A percentile compares a stretch with the other conserved stretches of the same genome.
phyloP scores from a whole-genome alignment of 2,888 invertebrate species.

The Ormyrus thymus region DNA sequence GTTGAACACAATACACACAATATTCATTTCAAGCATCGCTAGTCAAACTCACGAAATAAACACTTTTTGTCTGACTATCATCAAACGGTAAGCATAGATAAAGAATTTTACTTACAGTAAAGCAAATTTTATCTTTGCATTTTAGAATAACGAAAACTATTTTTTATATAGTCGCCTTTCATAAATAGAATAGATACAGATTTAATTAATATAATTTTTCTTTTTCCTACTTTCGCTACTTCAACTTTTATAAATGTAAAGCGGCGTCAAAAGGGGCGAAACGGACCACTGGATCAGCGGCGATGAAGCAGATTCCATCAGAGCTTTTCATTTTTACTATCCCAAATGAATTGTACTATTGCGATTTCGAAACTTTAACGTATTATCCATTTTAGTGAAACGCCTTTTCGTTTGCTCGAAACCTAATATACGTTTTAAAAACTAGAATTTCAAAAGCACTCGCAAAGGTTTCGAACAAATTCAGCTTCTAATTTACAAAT shows the following conservation, averaged over 20 bases:
- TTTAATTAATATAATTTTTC: slow-evolving; percentile 2
- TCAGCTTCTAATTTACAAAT: neutral
- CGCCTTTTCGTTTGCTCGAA: neutral
- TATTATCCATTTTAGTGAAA: neutral
- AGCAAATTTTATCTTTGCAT: slow-evolving; percentile 29
- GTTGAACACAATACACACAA: slow-evolving; percentile 9
- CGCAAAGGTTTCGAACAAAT: neutral
- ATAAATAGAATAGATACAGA: slow-evolving; percentile 32
- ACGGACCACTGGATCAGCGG: slow-evolving; percentile 18
- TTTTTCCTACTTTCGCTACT: neutral
- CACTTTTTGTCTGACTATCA: slow-evolving; percentile 29
- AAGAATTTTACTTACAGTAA: slow-evolving; percentile 15
- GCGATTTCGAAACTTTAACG: neutral
- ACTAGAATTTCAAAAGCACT: neutral
- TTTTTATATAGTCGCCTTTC: slow-evolving; percentile 16
- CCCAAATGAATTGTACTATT: neutral
- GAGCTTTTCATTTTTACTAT: neutral
- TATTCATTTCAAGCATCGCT: slow-evolving; percentile 25
- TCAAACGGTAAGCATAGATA: slow-evolving; percentile 43
- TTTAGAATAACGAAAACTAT: slow-evolving; percentile 15
- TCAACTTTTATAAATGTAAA: neutral
- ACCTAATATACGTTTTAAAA: neutral
- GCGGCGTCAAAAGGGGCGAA: neutral
- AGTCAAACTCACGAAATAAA: slow-evolving; percentile 31
- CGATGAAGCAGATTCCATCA: slow-evolving; percentile 11